Percentiles rank a stretch among this genome's conserved stretches.
Evolutionary conservation across 1,140 invertebrate genomes (phyloP).

Genomic region (Drosophila tsacasi): DNA sequence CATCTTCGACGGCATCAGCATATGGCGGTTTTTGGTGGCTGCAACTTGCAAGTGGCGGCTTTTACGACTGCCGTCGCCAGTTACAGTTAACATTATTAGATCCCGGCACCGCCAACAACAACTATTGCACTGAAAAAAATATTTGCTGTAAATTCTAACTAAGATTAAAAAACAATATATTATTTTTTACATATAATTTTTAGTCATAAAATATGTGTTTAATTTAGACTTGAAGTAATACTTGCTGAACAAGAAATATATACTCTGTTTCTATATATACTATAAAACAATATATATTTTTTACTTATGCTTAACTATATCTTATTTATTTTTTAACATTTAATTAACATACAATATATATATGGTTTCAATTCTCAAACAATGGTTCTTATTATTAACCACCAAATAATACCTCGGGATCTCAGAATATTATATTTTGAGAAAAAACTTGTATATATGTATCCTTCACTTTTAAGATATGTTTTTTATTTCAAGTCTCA

Average conservation of each 20-base stretch:
- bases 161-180: too few relatives aligned
- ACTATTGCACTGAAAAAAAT: constrained; percentile 25
- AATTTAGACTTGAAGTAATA: not conserved
- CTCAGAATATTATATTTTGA: too few relatives aligned
- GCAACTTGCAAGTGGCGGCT: constrained; percentile 48
- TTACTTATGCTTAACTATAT: too few relatives aligned
- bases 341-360: too few relatives aligned
- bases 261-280: too few relatives aligned
- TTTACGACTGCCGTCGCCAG: constrained; percentile 68
- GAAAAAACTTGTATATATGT: not conserved
- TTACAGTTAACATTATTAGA: constrained; percentile 78
- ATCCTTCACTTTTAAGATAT: not conserved
- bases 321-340: too few relatives aligned
- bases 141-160: not conserved
- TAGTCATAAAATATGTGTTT: too few relatives aligned
- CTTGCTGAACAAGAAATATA: not conserved
- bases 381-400: too few relatives aligned
- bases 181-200: not conserved
- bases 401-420: too few relatives aligned
- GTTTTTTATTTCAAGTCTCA: not conserved
- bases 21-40: constrained; percentile 14
- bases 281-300: too few relatives aligned
- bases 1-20: constrained; percentile 53
- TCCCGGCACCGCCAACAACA: constrained; percentile 42
- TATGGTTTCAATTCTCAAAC: too few relatives aligned